Conservation (phyloP, 2,888 invertebrate species). For the Phortica magna region DNA sequence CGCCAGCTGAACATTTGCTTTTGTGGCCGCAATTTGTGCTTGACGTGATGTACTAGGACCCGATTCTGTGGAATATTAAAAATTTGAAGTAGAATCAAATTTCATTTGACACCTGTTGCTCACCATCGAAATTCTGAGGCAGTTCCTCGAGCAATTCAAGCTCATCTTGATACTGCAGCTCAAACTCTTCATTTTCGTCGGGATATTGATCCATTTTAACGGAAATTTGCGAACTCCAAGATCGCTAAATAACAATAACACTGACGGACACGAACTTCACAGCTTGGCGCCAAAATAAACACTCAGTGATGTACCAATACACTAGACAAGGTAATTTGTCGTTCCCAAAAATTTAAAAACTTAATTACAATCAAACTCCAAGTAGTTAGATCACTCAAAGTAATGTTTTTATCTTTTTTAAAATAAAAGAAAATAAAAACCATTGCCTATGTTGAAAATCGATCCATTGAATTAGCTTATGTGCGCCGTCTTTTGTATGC, state of each 20-base stretch:
- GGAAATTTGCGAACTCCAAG: not conserved
- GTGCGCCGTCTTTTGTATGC: no score
- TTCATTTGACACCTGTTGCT: not conserved
- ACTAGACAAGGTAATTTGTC: no score
- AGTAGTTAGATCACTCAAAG: no score
- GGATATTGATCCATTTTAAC: constrained; percentile 74
- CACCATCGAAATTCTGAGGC: constrained; percentile 53
- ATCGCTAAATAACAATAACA: no score
- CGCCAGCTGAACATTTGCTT: not conserved
- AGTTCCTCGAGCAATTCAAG: constrained; percentile 81
- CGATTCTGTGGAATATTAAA: constrained; percentile 23
- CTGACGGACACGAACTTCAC: no score
- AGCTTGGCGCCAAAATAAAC: constrained; percentile 10
- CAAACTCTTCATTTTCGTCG: constrained; percentile 82
- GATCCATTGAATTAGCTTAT: no score
- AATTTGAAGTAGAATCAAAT: not conserved
- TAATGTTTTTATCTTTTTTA: no score
- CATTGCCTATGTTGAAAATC: no score
- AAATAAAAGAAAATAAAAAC: no score
- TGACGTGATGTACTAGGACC: constrained; percentile 60
- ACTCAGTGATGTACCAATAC: no score
- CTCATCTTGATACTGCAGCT: constrained; percentile 85
- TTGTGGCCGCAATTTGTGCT: constrained; percentile 39
- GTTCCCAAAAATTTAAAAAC: no score
- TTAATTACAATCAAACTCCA: no score